phyloP scores from a whole-genome alignment of 2,113 vertebrate genomes.

The Haplochromis burtoni region DNA sequence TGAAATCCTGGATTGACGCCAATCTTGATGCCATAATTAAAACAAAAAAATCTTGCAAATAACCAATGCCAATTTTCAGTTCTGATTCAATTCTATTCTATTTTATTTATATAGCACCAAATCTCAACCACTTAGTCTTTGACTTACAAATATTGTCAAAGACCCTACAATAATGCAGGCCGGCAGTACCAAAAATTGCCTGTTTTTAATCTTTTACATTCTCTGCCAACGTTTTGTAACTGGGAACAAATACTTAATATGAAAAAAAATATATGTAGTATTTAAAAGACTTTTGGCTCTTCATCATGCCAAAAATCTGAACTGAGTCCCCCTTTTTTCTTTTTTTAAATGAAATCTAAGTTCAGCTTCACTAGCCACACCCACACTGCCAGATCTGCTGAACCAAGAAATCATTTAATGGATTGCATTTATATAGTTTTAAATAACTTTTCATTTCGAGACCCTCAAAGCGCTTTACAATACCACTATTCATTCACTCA shows the following conservation, averaged over 20 bases:
- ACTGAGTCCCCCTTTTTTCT: background rate
- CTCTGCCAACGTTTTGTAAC: background rate
- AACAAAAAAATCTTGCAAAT: background rate
- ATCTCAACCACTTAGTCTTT: background rate
- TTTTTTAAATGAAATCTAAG: background rate
- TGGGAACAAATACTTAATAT: background rate
- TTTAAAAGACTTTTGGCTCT: background rate
- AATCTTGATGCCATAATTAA: background rate
- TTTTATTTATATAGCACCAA: background rate
- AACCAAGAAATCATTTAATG: rapidly evolving
- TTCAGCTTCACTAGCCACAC: background rate
- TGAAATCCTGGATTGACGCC: background rate
- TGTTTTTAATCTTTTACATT: background rate
- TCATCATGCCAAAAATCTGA: background rate
- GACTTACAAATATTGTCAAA: background rate
- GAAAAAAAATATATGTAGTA: background rate
- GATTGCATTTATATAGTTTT: background rate
- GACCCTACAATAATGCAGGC: background rate
- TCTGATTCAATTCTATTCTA: background rate
- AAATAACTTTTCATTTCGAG: background rate
- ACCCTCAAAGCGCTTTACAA: rapidly evolving
- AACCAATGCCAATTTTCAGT: background rate
- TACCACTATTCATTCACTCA: background rate
- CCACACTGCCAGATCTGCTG: background rate
- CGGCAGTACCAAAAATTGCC: background rate